A percentile compares a stretch with the other conserved stretches of the same genome.
These are phyloP conservation scores for Coelinius sp. DNA, from an alignment of 2,888 invertebrate genomes.

Conservation along the genomic window DNA sequence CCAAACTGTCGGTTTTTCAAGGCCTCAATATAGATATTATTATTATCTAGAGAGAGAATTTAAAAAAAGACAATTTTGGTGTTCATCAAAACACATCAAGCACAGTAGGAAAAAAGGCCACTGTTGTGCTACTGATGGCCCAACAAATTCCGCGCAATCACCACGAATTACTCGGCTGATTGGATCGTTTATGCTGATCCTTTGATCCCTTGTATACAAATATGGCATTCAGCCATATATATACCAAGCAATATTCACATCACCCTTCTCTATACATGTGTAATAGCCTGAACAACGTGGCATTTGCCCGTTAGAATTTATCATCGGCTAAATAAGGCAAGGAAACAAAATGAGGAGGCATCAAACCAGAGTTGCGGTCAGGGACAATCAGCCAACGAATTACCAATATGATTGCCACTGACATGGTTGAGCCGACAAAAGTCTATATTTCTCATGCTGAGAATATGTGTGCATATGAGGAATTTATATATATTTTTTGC, in stretches of 20 bases:
- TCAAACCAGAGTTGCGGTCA: constrained; percentile 62
- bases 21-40: too few species aligned
- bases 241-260: constrained; percentile 23
- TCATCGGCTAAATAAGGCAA: constrained; percentile 68
- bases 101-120: too few species aligned
- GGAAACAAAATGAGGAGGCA: constrained; percentile 62
- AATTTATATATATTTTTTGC: constrained; percentile 3
- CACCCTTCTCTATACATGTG: too few species aligned
- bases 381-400: constrained; percentile 69
- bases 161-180: constrained; percentile 69
- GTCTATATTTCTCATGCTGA: constrained; percentile 5
- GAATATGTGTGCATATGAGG: constrained; percentile 5
- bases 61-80: too few species aligned
- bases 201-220: constrained; percentile 59
- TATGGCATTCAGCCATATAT: constrained; percentile 35
- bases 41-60: too few species aligned
- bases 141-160: constrained; percentile 67
- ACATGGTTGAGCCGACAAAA: constrained; percentile 68
- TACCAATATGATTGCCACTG: constrained; percentile 71
- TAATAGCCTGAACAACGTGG: neutral
- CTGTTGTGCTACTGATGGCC: constrained; percentile 51
- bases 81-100: too few species aligned
- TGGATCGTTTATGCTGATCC: constrained; percentile 71
- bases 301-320: constrained; percentile 63
- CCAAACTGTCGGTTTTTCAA: too few species aligned